These are phyloP conservation scores for Tenebrosternarchus preto DNA, from an alignment of 2,113 vertebrate species.

Conservation along the genomic window DNA sequence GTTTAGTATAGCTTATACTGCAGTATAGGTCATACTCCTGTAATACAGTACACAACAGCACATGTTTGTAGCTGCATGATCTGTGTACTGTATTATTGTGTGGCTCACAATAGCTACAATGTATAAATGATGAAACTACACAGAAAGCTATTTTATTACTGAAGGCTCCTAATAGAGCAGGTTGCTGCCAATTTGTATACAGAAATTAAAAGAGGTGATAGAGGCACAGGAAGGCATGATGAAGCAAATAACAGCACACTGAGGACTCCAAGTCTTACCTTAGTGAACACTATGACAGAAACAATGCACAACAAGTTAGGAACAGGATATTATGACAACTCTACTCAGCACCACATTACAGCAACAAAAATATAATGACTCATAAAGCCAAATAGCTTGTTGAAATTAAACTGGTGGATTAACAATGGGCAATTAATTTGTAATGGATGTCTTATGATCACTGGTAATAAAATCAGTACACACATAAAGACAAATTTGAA, in stretches of 20 bases:
- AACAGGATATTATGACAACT: slow-evolving; percentile 26
- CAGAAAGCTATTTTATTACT: neutral
- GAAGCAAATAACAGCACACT: slow-evolving; percentile 8
- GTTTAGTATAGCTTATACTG: neutral
- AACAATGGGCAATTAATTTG: neutral
- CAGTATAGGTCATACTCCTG: neutral
- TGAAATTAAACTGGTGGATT: neutral
- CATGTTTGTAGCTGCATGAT: neutral
- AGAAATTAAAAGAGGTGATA: slow-evolving; percentile 6
- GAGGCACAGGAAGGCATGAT: slow-evolving; percentile 16
- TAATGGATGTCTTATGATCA: neutral
- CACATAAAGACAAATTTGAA: neutral
- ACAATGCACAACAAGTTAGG: slow-evolving; percentile 45
- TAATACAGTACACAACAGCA: slow-evolving; percentile 15
- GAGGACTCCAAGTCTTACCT: slow-evolving; percentile 53
- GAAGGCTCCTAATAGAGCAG: neutral
- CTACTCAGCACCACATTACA: neutral
- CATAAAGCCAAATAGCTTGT: neutral
- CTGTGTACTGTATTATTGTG: slow-evolving; percentile 26
- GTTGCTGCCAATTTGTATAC: slow-evolving; percentile 9
- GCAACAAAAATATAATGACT: neutral
- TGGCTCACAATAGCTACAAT: neutral
- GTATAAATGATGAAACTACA: slow-evolving; percentile 6
- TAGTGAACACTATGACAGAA: slow-evolving; percentile 49
- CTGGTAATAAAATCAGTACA: neutral